A percentile compares a stretch with the other conserved stretches of the same genome.
Evolutionary conservation across 2,797 vertebrate genomes (phyloP).

Genomic region (Loriculus beryllinus): DNA sequence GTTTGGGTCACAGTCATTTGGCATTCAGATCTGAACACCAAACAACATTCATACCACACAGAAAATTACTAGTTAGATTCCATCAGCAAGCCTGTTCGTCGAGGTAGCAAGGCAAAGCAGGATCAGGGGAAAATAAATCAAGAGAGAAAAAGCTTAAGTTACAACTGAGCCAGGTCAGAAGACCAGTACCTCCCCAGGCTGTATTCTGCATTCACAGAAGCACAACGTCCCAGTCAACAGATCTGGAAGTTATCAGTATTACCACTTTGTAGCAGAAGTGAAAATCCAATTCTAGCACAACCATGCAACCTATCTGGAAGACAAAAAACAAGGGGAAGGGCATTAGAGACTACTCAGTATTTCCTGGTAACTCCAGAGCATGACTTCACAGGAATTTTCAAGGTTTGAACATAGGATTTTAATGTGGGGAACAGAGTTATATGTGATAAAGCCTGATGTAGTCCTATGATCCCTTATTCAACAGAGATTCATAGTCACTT

Average conservation of each 20-base stretch:
- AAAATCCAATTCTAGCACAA: neutral
- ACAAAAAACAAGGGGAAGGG: fast-evolving
- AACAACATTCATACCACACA: neutral
- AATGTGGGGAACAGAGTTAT: neutral
- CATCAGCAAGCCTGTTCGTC: neutral
- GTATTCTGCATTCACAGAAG: neutral
- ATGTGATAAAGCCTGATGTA: neutral
- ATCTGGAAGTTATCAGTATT: neutral
- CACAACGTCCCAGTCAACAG: neutral
- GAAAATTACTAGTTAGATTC: neutral
- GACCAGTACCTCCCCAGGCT: neutral
- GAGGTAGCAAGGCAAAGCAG: neutral
- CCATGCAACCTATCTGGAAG: neutral
- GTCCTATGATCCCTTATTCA: neutral
- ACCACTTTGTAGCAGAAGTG: neutral
- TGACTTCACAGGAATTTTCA: neutral
- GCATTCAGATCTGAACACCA: neutral
- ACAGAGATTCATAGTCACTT: neutral
- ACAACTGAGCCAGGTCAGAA: neutral
- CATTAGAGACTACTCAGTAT: neutral
- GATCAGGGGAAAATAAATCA: neutral
- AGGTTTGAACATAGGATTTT: neutral
- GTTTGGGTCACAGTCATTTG: neutral
- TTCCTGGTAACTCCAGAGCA: neutral
- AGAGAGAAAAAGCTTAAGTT: neutral